These are phyloP conservation scores for Phalacrocorax pelagicus DNA, from an alignment of 2,113 vertebrate species.

Conservation along the genomic window DNA sequence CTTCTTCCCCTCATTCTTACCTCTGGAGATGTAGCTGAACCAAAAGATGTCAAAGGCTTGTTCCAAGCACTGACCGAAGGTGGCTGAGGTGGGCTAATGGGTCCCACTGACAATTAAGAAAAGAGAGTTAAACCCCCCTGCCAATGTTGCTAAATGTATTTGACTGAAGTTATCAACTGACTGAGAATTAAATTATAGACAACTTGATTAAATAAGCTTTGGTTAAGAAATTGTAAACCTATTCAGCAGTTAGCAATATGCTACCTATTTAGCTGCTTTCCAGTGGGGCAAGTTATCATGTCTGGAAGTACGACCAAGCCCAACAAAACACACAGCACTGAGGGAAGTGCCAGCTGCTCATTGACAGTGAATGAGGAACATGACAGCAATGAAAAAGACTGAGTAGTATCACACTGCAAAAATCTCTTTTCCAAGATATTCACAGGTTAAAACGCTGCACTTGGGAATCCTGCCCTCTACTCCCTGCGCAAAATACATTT, in stretches of 20 bases:
- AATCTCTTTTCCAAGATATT: not conserved
- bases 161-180: not conserved
- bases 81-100: conserved; percentile 94
- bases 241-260: not conserved
- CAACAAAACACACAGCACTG: not conserved
- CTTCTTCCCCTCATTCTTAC: conserved; percentile 69
- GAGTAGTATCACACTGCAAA: not conserved
- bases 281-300: not conserved
- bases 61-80: conserved; percentile 99
- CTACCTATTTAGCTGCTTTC: not conserved
- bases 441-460: not conserved
- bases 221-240: not conserved
- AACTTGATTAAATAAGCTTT: not conserved
- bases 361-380: not conserved
- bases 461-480: not conserved
- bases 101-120: conserved; percentile 84
- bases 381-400: not conserved
- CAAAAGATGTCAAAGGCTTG: conserved; percentile 96
- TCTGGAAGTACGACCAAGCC: not conserved
- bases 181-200: not conserved
- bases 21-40: conserved; percentile 84
- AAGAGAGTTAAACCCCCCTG: not conserved
- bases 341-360: not conserved
- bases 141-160: not conserved
- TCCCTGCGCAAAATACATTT: not conserved